Percentiles rank a stretch among this genome's conserved stretches.
Evolutionary conservation across 2,888 invertebrate species (phyloP).

Genomic region (Nemotelus pantherinus): DNA sequence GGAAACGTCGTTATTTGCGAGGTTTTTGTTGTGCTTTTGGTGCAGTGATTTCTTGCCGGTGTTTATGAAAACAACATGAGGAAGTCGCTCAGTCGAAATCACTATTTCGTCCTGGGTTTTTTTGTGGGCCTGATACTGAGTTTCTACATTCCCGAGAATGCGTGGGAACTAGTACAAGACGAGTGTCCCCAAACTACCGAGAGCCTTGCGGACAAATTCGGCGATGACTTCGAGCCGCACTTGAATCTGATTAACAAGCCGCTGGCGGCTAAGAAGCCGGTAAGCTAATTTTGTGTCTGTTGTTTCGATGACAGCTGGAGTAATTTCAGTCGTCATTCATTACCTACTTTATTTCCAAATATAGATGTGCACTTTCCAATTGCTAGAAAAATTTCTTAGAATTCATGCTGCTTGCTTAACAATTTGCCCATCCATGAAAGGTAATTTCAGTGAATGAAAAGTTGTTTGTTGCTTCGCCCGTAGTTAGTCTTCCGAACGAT

Average conservation of each 20-base stretch:
- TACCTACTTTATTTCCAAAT: too few relatives aligned
- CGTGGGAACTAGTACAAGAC: conserved; percentile 63
- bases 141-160: conserved; percentile 62
- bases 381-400: too few relatives aligned
- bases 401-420: too few relatives aligned
- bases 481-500: too few relatives aligned
- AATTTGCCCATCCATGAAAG: too few relatives aligned
- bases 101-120: conserved; percentile 63
- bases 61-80: conserved; percentile 55
- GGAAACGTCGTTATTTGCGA: background rate
- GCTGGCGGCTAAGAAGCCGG: conserved; percentile 64
- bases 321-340: background rate
- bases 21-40: background rate
- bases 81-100: conserved; percentile 62
- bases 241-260: conserved; percentile 65
- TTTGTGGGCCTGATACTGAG: conserved; percentile 62
- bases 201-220: conserved; percentile 62
- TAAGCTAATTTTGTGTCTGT: conserved; percentile 53
- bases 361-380: too few relatives aligned
- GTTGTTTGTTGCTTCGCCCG: too few relatives aligned
- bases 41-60: background rate
- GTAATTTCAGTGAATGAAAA: too few relatives aligned
- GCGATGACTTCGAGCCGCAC: conserved; percentile 64
- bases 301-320: background rate
- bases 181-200: conserved; percentile 64